Evolutionary conservation across 2,888 invertebrate genomes (phyloP).

Genomic region (Drosophila meridionalis): DNA sequence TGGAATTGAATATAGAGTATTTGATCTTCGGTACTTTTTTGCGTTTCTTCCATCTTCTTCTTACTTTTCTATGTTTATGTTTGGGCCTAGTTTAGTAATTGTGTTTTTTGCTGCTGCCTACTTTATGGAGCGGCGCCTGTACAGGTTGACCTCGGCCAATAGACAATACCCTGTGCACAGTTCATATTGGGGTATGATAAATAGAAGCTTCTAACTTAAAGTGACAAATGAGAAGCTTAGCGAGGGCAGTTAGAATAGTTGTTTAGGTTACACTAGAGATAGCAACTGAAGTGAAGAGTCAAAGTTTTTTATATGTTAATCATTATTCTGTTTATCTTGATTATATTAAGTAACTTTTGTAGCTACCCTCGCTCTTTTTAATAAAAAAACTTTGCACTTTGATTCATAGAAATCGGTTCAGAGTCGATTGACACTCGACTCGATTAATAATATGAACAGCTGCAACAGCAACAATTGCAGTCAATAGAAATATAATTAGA

Average conservation of each 20-base stretch:
- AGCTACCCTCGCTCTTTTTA: neutral
- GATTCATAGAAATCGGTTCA: neutral
- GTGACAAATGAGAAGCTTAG: slow-evolving; percentile 31
- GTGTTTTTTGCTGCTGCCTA: slow-evolving; percentile 27
- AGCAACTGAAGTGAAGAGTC: neutral
- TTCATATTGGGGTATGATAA: slow-evolving; percentile 34
- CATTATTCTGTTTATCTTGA: too few relatives aligned
- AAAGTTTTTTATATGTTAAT: neutral
- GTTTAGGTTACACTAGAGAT: neutral
- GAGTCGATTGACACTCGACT: slow-evolving; percentile 6
- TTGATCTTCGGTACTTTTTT: neutral
- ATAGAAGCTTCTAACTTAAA: slow-evolving; percentile 40
- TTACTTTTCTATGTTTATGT: slow-evolving; percentile 28
- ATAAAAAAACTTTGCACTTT: neutral
- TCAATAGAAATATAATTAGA: slow-evolving; percentile 52
- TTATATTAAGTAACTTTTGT: neutral
- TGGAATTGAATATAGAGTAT: neutral
- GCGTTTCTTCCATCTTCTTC: neutral
- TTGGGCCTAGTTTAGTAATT: slow-evolving; percentile 25
- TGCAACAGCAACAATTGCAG: slow-evolving; percentile 15
- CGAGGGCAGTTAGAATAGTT: slow-evolving; percentile 4
- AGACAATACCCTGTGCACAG: neutral
- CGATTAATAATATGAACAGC: slow-evolving; percentile 39
- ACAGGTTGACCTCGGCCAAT: slow-evolving; percentile 5
- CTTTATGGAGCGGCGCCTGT: slow-evolving; percentile 11